Evolutionary conservation across 2,888 invertebrate genomes (phyloP).

Genomic region (Odontothrips loti): DNA sequence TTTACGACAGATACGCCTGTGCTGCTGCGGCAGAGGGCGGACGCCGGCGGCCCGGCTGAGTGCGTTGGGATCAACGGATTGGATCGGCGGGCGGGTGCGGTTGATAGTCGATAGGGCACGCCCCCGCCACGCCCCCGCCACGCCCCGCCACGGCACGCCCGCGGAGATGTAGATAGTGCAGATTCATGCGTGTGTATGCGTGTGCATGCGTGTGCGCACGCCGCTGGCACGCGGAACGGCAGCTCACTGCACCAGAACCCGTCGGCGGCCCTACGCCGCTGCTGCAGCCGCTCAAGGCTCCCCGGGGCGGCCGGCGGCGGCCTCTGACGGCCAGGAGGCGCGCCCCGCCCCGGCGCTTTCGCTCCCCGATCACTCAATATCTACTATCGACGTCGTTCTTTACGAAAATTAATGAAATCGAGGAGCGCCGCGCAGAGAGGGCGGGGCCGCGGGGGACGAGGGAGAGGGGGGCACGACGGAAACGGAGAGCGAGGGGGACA

Average conservation of each 20-base stretch:
- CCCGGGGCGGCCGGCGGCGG: too few species aligned
- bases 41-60: background rate
- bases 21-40: background rate
- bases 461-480: background rate
- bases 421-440: background rate
- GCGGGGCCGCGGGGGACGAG: background rate
- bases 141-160: background rate
- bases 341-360: background rate
- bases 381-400: slow-evolving; percentile 13
- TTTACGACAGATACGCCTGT: slow-evolving; percentile 15
- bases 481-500: background rate
- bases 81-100: background rate
- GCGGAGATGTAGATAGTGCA: background rate
- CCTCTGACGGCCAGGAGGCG: background rate
- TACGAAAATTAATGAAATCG: slow-evolving; percentile 21
- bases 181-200: background rate
- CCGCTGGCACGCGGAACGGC: background rate
- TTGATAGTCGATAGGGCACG: slow-evolving; percentile 8
- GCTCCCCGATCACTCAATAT: slow-evolving; percentile 4
- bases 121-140: background rate
- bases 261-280: too few species aligned
- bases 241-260: background rate
- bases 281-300: too few species aligned
- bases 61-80: slow-evolving; percentile 6
- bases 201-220: background rate